Evolutionary conservation across 2,888 invertebrate genomes (phyloP), one percentile per base, ranked within the genome.

Genomic region (Chloromyia formosa): DNA sequence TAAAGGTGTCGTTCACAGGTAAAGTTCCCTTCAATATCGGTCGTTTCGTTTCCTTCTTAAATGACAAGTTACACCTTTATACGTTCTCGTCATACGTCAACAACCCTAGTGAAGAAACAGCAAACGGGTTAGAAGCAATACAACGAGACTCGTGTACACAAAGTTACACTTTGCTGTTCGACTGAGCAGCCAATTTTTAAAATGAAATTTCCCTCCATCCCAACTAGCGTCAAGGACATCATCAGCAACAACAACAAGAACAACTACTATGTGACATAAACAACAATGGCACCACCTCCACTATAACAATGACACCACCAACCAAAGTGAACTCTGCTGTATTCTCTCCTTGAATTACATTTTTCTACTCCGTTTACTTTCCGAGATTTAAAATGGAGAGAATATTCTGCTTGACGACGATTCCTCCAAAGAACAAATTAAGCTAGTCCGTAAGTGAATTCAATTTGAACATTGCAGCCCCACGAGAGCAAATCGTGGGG

Each of bases 341-440:
- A 75, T 73, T 78, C 60, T 62, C 75, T 35, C 27, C 60, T 73
- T 14, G 45, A 45, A 64, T 58, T 54, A 66, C 20, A 73, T 56
- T 64, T 54, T 58, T 56, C 68, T 60, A 42, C 69, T 72, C 60
- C 71, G 27, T 71, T 78, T 69, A 73, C 76, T 86, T 86, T 27
- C 86, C 92, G 93, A 75, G 93, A 93, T 83, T 84, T 93, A 77
- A 93, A 86, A 92, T 93, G 92, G 7, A 35, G 93, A 93, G 82
- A 93, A 93, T 82, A 91, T 93, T 77, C 91, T 93, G 89, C 82
- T 93, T 80, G 91, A 92, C 82, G 84, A 87, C 27, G 87, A 35
- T 35, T 35, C 27, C 27, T 35, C 89, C 35, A 90, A 90, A 80
- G 89, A 89, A 79, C 90, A 89, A 81, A 89, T 93, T 80, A 93